A percentile compares a stretch with the other conserved stretches of the same genome.
phyloP scores from a whole-genome alignment of 1,140 invertebrate species.

The Neodiprion virginianus region DNA sequence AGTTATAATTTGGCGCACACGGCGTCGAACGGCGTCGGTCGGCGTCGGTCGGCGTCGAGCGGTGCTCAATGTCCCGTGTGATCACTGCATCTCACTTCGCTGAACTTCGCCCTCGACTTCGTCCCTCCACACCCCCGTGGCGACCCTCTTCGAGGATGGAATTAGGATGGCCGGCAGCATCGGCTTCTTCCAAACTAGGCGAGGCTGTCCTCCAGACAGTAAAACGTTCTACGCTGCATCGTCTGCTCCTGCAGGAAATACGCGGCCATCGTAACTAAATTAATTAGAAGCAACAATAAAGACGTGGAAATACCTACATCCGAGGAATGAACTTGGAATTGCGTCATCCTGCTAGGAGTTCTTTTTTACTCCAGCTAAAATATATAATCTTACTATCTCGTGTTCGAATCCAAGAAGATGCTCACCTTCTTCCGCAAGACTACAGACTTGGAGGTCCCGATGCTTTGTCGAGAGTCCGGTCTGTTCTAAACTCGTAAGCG shows the following conservation, averaged over 20 bases:
- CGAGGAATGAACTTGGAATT: background rate
- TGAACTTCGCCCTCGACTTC: constrained; percentile 54
- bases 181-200: background rate
- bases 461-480: too few species aligned
- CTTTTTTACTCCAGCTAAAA: too few species aligned
- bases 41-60: constrained; percentile 47
- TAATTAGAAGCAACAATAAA: background rate
- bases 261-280: background rate
- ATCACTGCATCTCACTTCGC: constrained; percentile 58
- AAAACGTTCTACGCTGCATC: too few species aligned
- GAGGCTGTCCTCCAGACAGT: too few species aligned
- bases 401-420: too few species aligned
- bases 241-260: background rate
- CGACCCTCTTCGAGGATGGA: background rate
- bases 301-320: too few species aligned
- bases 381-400: too few species aligned
- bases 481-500: too few species aligned
- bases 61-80: constrained; percentile 62
- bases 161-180: constrained; percentile 1
- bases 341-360: background rate
- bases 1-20: constrained; percentile 63
- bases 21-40: constrained; percentile 40
- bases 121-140: constrained; percentile 23
- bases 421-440: too few species aligned
- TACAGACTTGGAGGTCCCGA: too few species aligned